Evolutionary conservation across 2,888 invertebrate genomes (phyloP).

Genomic region (Vesta saturnalis): DNA sequence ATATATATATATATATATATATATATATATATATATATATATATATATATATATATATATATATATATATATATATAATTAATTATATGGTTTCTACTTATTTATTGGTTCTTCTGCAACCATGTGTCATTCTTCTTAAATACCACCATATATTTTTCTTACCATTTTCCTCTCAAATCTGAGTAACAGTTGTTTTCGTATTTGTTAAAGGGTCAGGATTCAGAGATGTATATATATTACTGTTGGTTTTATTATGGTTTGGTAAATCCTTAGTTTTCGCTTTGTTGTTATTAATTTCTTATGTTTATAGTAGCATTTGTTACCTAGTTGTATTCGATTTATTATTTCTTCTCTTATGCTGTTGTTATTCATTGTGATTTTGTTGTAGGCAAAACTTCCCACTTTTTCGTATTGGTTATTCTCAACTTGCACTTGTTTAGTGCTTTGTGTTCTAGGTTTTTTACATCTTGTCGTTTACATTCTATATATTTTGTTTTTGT

Average conservation of each 20-base stretch:
- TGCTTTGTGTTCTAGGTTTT: not conserved
- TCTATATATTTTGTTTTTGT: not conserved
- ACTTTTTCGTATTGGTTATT: no score
- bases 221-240: not conserved
- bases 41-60: no score
- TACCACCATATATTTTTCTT: no score
- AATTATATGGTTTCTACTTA: not conserved
- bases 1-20: no score
- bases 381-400: not conserved
- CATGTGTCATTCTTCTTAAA: not conserved
- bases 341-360: no score
- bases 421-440: not conserved
- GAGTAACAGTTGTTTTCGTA: no score
- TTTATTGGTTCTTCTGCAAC: not conserved
- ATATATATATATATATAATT: no score
- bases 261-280: no score
- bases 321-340: no score
- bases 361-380: not conserved
- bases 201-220: not conserved
- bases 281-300: not conserved
- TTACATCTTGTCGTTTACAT: not conserved
- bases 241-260: not conserved
- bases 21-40: no score
- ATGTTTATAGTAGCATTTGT: no score
- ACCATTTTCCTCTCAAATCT: no score